phyloP scores from a whole-genome alignment of 2,113 vertebrate species.

The Heteronetta atricapilla region DNA sequence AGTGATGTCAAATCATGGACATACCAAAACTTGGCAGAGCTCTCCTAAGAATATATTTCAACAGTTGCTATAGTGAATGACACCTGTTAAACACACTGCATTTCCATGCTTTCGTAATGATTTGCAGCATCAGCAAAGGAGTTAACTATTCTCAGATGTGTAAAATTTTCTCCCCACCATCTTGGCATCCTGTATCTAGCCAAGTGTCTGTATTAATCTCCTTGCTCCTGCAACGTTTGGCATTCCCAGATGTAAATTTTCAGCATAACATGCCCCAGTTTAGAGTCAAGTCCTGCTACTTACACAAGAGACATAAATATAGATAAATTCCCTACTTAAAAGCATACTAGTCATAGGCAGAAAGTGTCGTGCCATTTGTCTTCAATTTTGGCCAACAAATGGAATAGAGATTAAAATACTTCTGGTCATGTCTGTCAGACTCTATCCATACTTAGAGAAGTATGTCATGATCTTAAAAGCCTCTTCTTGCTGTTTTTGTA shows the following conservation, averaged over 20 bases:
- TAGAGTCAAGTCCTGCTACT: neutral
- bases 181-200: neutral
- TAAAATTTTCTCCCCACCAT: neutral
- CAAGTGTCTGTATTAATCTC: neutral
- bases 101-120: neutral
- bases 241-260: slow-evolving; percentile 27
- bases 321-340: slow-evolving; percentile 41
- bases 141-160: neutral
- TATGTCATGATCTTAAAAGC: neutral
- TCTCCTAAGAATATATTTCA: neutral
- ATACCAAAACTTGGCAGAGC: neutral
- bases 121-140: slow-evolving; percentile 5
- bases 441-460: neutral
- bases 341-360: neutral
- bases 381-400: neutral
- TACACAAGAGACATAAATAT: neutral
- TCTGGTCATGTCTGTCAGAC: neutral
- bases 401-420: slow-evolving; percentile 1
- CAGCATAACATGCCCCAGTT: neutral
- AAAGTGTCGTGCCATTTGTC: slow-evolving; percentile 16
- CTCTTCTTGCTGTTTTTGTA: neutral
- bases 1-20: neutral
- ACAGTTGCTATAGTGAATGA: neutral
- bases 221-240: neutral
- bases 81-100: neutral